Conservation (phyloP, 53 echinoderm and acorn worm genomes). For the Temnopleurus reevesii region DNA sequence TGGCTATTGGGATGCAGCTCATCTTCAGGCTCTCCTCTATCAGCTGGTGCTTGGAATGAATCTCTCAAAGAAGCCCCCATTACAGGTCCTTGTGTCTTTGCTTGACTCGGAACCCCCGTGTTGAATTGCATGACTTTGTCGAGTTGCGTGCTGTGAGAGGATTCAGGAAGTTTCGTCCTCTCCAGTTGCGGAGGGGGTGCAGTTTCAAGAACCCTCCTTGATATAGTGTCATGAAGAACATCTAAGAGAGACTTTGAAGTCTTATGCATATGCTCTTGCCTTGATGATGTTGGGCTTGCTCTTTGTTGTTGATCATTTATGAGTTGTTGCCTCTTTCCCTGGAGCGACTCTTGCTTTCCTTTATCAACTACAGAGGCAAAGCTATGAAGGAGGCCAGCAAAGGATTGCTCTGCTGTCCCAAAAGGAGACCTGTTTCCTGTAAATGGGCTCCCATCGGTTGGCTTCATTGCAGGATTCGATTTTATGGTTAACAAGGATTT, state of each 20-base stretch:
- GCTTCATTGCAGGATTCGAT: not conserved
- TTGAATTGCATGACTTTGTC: constrained; percentile 33
- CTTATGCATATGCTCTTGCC: not conserved
- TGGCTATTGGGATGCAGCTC: constrained; percentile 27
- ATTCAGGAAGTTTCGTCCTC: not conserved
- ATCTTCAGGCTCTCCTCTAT: constrained; percentile 16
- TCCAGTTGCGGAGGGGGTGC: not conserved
- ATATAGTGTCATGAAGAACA: constrained; percentile 48
- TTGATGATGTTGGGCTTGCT: not conserved
- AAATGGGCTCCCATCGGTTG: not conserved
- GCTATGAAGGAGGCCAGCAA: constrained; percentile 49
- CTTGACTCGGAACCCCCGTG: constrained; percentile 9
- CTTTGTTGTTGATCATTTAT: not conserved
- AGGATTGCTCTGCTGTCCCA: not conserved
- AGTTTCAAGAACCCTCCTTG: constrained; percentile 16
- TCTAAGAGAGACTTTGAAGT: constrained; percentile 38
- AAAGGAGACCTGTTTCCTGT: not conserved
- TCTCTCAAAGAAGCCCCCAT: not conserved
- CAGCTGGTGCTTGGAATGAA: not conserved
- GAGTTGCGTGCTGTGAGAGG: not conserved
- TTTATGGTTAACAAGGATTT: not conserved
- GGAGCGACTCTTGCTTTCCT: not conserved
- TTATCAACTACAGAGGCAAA: constrained; percentile 54
- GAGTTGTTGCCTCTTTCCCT: not conserved
- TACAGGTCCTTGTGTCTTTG: not conserved